phyloP scores from a whole-genome alignment of 2,113 vertebrate genomes.

The Hyperoodon ampullatus region DNA sequence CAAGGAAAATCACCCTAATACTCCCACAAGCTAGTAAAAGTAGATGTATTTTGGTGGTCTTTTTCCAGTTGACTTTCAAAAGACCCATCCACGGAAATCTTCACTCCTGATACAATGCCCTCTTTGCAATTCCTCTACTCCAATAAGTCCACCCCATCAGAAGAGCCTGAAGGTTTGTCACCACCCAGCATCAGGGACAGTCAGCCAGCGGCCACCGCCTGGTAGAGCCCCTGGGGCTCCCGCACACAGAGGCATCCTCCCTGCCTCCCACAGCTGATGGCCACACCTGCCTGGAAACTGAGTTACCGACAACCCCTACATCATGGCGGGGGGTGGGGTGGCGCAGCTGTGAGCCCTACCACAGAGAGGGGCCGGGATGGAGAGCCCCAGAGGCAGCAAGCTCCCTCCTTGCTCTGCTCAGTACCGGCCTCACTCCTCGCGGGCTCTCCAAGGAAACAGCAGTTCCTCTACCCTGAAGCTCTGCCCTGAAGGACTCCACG shows the following conservation, averaged over 20 bases:
- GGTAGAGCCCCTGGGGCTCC: neutral
- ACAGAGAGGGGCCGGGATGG: neutral
- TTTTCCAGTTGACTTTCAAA: neutral
- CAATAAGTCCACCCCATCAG: neutral
- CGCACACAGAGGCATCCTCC: neutral
- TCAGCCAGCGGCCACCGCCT: neutral
- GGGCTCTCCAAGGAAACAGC: neutral
- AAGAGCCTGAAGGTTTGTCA: too few species aligned
- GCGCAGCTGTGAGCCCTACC: neutral
- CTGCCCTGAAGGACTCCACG: neutral
- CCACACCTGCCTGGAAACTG: neutral
- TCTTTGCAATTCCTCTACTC: neutral
- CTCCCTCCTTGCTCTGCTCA: neutral
- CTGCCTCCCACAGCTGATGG: neutral
- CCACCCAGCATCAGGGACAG: too few species aligned
- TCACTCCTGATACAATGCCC: neutral
- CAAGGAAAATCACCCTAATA: neutral
- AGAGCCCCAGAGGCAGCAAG: neutral
- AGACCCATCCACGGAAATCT: neutral
- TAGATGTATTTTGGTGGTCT: neutral
- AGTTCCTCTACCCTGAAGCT: neutral
- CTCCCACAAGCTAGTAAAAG: neutral
- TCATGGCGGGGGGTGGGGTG: too few species aligned
- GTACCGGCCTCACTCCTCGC: neutral
- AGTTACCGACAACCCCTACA: neutral